phyloP scores from a whole-genome alignment of 2,888 invertebrate species.

The Parnassius glacialis region DNA sequence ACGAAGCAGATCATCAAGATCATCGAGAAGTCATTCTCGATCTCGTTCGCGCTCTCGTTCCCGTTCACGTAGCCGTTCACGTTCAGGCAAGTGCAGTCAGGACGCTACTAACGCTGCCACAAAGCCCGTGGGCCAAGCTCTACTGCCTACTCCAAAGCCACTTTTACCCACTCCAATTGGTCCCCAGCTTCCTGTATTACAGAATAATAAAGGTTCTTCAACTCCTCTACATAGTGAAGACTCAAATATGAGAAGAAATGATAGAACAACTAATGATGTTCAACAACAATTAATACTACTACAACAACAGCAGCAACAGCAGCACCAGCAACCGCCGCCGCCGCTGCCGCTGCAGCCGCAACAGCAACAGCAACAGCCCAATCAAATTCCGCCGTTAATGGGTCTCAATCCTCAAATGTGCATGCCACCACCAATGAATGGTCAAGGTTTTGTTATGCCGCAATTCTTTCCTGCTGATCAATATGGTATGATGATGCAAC shows the following conservation, averaged over 20 bases:
- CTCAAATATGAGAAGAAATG: constrained; percentile 31
- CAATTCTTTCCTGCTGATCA: constrained; percentile 67
- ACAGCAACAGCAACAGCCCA: constrained; percentile 38
- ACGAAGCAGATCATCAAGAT: constrained; percentile 67
- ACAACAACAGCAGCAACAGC: constrained; percentile 31
- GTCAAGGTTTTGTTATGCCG: constrained; percentile 61
- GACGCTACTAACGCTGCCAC: constrained; percentile 52
- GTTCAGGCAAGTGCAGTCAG: constrained; percentile 80
- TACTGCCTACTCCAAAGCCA: constrained; percentile 50
- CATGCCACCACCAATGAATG: constrained; percentile 66
- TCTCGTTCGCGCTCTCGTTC: constrained; percentile 60
- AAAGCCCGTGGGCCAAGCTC: constrained; percentile 50
- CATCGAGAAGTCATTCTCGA: constrained; percentile 48
- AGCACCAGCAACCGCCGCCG: constrained; percentile 15
- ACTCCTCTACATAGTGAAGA: constrained; percentile 38
- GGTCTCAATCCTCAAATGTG: constrained; percentile 62
- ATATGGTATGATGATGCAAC: constrained; percentile 67
- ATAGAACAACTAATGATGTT: constrained; percentile 36
- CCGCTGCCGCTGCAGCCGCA: neutral
- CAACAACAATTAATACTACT: constrained; percentile 31
- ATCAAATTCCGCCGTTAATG: constrained; percentile 67
- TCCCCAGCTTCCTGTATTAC: constrained; percentile 53
- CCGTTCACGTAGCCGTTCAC: constrained; percentile 71
- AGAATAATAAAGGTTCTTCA: constrained; percentile 42
- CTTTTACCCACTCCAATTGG: constrained; percentile 54